Base-by-base conservation (phyloP, 1,140 invertebrate species). In the Tyrophagus putrescentiae region DNA sequence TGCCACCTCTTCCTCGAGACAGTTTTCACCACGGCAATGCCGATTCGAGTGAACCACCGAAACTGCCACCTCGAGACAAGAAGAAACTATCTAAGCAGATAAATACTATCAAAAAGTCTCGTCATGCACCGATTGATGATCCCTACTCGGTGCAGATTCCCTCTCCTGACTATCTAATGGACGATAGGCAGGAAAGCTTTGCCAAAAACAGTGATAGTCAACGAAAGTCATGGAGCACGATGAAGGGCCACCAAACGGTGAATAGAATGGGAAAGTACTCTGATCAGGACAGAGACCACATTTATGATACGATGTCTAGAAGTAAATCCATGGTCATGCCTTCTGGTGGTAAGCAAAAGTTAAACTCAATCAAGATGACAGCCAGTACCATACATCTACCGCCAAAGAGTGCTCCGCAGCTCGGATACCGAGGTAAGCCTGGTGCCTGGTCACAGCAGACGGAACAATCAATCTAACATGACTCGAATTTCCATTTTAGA, bases 11-110 rank as follows among this genome's bases (percentile, higher is more conserved):
- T 21, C 36, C 36, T 21, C 13, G 13, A 39, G 13, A 13, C 36
- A 39, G 21, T 39, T 39, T 13, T 21, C 36, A 21, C 21, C 13
- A 39, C 21, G 21, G 21, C 36, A 13, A 39, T 39, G 36, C 21
- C 36, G 36, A 39, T 39, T 39, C 36, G 36, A 39, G 36, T 39
- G 36, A 83, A 72, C 89, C 89, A 32, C 89, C 89, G 1, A 92
- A 93, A 76, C 76, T 94, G 66, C 89, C 89, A 33, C 88, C 89
- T 1, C 76, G 89, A 67, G 88, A 92, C 53, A 64, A 64, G 25
- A 42, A 28, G 7, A 60, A 62, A 44, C 39, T 54, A 13, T 54
- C 52, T 3, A 13, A 27, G 2, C 52, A 54, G 25, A 54, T 54
- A 23, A 54, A 54, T 33, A 54, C 52, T 16, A 54, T 54, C 13